phyloP scores from a whole-genome alignment of 2,797 vertebrate species.

The Leuciscus waleckii region DNA sequence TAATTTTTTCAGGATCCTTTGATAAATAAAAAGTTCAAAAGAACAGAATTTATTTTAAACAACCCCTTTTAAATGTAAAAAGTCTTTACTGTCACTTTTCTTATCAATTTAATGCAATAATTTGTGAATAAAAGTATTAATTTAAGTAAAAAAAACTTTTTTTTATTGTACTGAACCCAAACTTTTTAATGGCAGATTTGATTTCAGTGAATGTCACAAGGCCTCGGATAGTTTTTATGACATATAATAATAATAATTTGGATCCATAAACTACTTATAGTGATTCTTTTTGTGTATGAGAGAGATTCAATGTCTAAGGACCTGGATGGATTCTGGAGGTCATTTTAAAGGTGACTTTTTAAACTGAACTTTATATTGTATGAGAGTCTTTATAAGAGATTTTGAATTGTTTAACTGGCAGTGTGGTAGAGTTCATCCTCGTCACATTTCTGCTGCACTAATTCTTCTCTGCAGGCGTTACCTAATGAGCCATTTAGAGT shows the following conservation, averaged over 20 bases:
- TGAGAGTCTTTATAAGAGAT: not conserved
- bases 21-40: not conserved
- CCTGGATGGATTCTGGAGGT: not conserved
- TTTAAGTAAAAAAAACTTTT: too few species aligned
- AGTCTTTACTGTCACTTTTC: not conserved
- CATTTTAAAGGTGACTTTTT: not conserved
- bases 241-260: not conserved
- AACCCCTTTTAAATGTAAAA: too few species aligned
- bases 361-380: not conserved
- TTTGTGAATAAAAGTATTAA: not conserved
- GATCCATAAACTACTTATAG: not conserved
- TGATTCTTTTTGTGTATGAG: not conserved
- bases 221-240: not conserved
- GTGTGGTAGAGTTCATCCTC: not conserved
- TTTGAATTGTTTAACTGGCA: not conserved
- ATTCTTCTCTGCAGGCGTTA: slow-evolving; percentile 57
- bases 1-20: not conserved
- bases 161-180: not conserved
- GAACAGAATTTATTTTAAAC: not conserved
- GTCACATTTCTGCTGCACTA: slow-evolving; percentile 31
- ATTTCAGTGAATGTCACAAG: not conserved
- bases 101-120: not conserved
- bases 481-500: slow-evolving; percentile 63
- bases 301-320: not conserved
- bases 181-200: not conserved